phyloP scores from a whole-genome alignment of 2,113 vertebrate species.

The Hippocampus zosterae region DNA sequence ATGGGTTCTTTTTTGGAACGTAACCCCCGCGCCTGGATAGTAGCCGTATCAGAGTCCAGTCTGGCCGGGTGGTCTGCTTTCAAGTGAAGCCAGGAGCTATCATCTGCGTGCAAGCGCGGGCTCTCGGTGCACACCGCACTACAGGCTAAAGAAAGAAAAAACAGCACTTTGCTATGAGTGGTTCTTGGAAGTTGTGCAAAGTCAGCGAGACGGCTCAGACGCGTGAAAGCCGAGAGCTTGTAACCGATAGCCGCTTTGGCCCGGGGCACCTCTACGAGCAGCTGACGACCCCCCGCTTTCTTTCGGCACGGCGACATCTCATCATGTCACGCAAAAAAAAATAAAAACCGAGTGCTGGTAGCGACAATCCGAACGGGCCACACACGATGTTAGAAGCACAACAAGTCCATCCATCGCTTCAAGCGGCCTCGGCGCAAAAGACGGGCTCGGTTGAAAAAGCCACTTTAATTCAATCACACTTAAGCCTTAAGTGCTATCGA shows the following conservation, averaged over 20 bases:
- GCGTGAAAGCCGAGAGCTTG: constrained; percentile 32
- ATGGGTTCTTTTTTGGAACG: too few species aligned
- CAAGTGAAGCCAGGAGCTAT: constrained; percentile 54
- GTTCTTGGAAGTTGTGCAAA: constrained; percentile 28
- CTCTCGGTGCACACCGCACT: background rate
- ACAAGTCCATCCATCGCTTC: background rate
- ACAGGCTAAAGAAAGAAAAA: constrained; percentile 11
- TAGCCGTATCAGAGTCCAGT: constrained; percentile 46
- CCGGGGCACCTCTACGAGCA: constrained; percentile 34
- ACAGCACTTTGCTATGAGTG: constrained; percentile 11
- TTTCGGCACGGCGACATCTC: constrained; percentile 32
- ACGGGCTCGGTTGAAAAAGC: constrained; percentile 27
- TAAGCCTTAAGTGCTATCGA: constrained; percentile 51
- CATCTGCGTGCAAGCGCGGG: constrained; percentile 12
- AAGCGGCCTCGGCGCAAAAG: background rate
- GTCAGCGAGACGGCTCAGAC: constrained; percentile 28
- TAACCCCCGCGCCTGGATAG: constrained; percentile 14
- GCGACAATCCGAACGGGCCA: background rate
- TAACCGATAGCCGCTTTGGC: constrained; percentile 40
- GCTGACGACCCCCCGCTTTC: constrained; percentile 39
- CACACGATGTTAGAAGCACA: constrained; percentile 13
- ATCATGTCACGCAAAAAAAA: constrained; percentile 20
- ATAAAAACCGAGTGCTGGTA: background rate
- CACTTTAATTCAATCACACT: constrained; percentile 53
- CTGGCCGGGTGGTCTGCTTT: constrained; percentile 49